Evolutionary conservation across 64 coral and sea anemone genomes (phyloP).

Genomic region (Pocillopora verrucosa): DNA sequence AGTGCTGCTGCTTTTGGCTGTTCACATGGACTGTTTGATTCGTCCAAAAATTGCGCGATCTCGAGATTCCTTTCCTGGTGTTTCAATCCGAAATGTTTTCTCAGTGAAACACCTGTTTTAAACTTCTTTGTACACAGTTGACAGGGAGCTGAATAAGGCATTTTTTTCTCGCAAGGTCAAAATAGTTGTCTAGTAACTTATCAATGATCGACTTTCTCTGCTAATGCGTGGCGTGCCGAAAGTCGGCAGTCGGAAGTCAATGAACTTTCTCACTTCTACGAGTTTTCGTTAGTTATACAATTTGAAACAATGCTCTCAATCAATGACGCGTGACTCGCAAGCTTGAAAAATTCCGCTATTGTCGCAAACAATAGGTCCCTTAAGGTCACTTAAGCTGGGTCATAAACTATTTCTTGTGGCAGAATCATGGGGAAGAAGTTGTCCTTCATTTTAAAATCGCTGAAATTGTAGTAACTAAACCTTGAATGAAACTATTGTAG

Average conservation of each 20-base stretch:
- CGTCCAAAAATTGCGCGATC: neutral
- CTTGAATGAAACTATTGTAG: no score
- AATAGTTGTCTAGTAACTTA: neutral
- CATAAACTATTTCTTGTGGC: no score
- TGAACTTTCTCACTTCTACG: neutral
- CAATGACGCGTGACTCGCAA: no score
- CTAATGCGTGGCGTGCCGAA: neutral
- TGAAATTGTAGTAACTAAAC: no score
- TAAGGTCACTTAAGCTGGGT: no score
- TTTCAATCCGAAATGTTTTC: neutral
- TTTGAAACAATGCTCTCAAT: no score
- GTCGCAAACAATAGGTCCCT: no score
- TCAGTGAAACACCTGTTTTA: conserved; percentile 6
- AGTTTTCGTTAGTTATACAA: neutral
- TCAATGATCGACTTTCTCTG: neutral
- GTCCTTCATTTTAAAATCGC: no score
- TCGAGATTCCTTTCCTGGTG: neutral
- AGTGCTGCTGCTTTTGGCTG: neutral
- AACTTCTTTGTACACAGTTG: neutral
- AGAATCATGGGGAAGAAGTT: no score
- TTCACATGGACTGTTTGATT: neutral
- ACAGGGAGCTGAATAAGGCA: conserved; percentile 2
- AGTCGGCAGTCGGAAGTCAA: no score
- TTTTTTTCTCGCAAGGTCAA: neutral
- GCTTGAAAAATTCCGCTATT: no score